These are phyloP conservation scores for Elaphurus davidianus DNA, from an alignment of 2,113 vertebrate genomes.

Conservation along the genomic window DNA sequence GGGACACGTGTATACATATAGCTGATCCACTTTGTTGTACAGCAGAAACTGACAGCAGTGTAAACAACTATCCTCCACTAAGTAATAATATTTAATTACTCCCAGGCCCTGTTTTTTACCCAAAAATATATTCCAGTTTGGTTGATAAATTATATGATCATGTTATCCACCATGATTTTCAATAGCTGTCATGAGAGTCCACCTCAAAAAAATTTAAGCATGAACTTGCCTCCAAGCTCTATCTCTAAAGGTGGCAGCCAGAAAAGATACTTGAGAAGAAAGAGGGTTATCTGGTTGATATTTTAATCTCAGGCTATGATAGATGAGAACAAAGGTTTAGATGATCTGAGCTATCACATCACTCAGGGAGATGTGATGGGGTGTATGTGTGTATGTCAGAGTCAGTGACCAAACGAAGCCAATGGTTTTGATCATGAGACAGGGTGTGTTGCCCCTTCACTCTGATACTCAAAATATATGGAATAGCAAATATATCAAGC, in stretches of 20 bases:
- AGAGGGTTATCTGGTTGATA: neutral
- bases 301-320: neutral
- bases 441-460: neutral
- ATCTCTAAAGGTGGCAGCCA: neutral
- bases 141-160: neutral
- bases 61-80: neutral
- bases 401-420: too few relatives aligned
- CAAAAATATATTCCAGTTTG: neutral
- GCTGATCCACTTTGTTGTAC: neutral
- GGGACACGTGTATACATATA: neutral
- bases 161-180: neutral
- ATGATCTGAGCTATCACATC: neutral
- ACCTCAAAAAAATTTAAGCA: neutral
- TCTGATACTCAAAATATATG: neutral
- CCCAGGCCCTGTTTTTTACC: neutral
- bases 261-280: neutral
- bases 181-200: neutral
- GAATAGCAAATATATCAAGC: neutral
- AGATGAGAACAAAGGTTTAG: neutral
- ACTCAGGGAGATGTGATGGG: neutral
- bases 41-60: neutral
- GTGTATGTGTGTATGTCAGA: neutral
- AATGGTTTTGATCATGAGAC: neutral
- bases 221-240: neutral
- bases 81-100: neutral